A percentile compares a stretch with the other conserved stretches of the same genome.
These are phyloP conservation scores for Daboia siamensis DNA, from an alignment of 2,113 vertebrate genomes.

Conservation along the genomic window DNA sequence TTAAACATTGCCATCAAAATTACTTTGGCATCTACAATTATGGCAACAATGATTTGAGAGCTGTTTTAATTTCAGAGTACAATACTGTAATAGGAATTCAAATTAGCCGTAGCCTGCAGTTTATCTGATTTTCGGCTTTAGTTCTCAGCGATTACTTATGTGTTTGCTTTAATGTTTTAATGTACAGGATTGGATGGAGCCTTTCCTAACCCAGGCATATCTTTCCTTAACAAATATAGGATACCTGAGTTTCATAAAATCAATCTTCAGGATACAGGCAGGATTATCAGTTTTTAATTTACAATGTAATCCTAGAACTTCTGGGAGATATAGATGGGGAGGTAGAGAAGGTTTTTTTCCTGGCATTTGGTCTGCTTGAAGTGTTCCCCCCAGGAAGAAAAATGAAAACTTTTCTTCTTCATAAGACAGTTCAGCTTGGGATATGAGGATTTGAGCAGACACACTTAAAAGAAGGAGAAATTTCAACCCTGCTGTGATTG, in stretches of 20 bases:
- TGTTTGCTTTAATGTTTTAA: neutral
- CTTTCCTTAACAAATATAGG: neutral
- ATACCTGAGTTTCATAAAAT: neutral
- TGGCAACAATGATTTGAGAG: neutral
- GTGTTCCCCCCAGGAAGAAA: neutral
- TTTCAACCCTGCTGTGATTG: neutral
- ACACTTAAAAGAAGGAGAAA: neutral
- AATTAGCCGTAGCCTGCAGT: neutral
- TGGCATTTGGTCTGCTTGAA: neutral
- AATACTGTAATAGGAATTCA: neutral
- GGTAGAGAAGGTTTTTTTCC: neutral
- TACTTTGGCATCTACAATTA: neutral
- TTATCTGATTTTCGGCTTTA: neutral
- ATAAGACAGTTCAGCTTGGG: neutral
- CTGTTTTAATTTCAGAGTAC: neutral
- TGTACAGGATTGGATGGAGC: neutral
- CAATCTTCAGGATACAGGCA: neutral
- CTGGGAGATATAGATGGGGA: neutral
- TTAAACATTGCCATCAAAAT: neutral
- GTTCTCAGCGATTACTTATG: neutral
- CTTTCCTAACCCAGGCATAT: neutral
- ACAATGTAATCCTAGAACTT: neutral
- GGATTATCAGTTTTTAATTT: neutral
- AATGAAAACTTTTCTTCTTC: neutral
- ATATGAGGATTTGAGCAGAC: neutral